phyloP scores from a whole-genome alignment of 2,888 invertebrate genomes.

The Entomobrya proxima region DNA sequence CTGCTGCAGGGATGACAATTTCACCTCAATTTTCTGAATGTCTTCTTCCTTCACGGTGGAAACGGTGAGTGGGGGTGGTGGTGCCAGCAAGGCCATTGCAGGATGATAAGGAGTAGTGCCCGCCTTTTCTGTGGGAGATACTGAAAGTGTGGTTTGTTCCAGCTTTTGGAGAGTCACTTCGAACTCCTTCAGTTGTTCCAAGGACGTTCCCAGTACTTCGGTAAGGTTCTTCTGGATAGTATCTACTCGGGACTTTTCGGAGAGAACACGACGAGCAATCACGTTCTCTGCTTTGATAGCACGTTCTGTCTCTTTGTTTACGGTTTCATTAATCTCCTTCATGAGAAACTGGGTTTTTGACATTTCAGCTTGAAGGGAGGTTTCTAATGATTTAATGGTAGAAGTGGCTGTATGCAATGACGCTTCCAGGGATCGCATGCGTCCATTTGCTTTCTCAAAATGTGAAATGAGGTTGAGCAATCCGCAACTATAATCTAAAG shows the following conservation, averaged over 20 bases:
- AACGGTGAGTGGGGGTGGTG: neutral
- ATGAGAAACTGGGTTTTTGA: slow-evolving; percentile 38
- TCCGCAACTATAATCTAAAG: slow-evolving; percentile 59
- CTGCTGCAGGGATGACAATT: slow-evolving; percentile 29
- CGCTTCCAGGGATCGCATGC: slow-evolving; percentile 44
- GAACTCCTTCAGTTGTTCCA: slow-evolving; percentile 44
- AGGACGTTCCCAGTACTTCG: neutral
- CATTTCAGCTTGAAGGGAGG: slow-evolving; percentile 28
- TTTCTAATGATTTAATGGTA: slow-evolving; percentile 42
- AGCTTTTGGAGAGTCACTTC: neutral
- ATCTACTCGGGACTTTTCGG: slow-evolving; percentile 54
- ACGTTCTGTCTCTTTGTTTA: slow-evolving; percentile 45
- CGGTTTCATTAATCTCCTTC: slow-evolving; percentile 53
- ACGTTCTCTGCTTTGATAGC: slow-evolving; percentile 61
- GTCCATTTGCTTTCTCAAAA: slow-evolving; percentile 42
- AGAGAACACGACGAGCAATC: slow-evolving; percentile 48
- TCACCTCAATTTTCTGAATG: slow-evolving; percentile 41
- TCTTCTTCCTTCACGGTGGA: slow-evolving; percentile 26
- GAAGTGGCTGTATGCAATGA: slow-evolving; percentile 41
- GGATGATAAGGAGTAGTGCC: neutral
- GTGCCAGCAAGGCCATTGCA: neutral
- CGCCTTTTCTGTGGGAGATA: neutral
- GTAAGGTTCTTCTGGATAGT: slow-evolving; percentile 51
- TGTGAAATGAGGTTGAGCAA: slow-evolving; percentile 51
- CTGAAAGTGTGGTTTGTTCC: neutral